Conservation (phyloP, 2,113 vertebrate species). For the Chlorodrepanis virens region DNA sequence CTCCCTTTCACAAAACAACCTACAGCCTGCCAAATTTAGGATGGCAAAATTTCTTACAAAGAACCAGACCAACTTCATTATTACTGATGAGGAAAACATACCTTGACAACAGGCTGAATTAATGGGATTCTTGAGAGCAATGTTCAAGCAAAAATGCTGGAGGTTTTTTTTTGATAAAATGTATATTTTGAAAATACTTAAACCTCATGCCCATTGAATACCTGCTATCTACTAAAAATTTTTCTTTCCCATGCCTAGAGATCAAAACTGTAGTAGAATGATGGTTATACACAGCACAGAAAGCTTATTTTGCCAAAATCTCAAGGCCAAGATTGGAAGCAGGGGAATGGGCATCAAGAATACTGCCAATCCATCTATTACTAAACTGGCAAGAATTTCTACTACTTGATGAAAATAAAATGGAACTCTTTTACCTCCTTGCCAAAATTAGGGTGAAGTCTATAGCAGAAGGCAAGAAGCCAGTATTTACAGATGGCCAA, state of each 20-base stretch:
- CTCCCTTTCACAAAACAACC: background rate
- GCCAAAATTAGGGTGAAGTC: slow-evolving; percentile 22
- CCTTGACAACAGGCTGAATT: background rate
- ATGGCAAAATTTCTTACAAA: background rate
- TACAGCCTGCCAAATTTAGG: background rate
- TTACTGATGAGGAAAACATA: background rate
- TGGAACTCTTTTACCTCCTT: background rate
- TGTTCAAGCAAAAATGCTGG: background rate
- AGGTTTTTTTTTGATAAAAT: background rate
- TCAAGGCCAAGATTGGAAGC: background rate
- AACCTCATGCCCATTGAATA: background rate
- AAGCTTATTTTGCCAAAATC: background rate
- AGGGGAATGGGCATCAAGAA: background rate
- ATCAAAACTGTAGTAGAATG: background rate
- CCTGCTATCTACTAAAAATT: background rate
- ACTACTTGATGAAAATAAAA: slow-evolving; percentile 29
- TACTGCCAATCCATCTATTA: slow-evolving; percentile 29
- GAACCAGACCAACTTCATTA: background rate
- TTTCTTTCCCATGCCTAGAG: background rate
- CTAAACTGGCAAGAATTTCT: slow-evolving; percentile 35
- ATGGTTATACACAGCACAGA: background rate
- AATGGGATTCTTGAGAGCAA: fast-evolving
- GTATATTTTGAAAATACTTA: background rate
- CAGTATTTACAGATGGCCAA: slow-evolving; percentile 32
- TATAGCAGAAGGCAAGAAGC: slow-evolving; percentile 21